Evolutionary conservation across 2,113 vertebrate genomes (phyloP).

Genomic region (Myotis brandtii): DNA sequence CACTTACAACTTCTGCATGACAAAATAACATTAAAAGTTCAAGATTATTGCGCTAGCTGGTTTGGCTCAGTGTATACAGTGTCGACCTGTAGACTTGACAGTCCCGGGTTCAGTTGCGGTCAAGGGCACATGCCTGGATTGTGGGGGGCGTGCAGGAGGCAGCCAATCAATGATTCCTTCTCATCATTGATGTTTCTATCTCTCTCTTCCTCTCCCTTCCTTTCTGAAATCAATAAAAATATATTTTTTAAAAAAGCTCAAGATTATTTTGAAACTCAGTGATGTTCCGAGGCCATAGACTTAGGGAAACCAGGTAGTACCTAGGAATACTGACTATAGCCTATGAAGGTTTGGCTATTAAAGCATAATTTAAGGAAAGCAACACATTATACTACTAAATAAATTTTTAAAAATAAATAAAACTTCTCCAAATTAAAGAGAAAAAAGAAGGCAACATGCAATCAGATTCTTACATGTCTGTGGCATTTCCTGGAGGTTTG

Average conservation of each 20-base stretch:
- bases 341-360: neutral
- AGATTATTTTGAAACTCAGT: conserved; percentile 40
- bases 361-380: conserved; percentile 15
- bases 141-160: no score
- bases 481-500: conserved; percentile 90
- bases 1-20: conserved; percentile 31
- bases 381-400: neutral
- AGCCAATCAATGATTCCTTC: no score
- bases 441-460: neutral
- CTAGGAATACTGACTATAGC: neutral
- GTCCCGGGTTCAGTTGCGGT: no score
- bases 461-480: conserved; percentile 91
- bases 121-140: no score
- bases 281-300: neutral
- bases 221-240: no score
- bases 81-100: no score
- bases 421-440: neutral
- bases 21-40: conserved; percentile 42
- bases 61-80: no score
- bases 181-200: no score
- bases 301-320: neutral
- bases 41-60: neutral
- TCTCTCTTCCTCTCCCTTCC: no score
- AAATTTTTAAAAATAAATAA: neutral
- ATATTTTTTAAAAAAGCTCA: neutral